Evolutionary conservation across 2,797 vertebrate genomes (phyloP), one percentile per base, ranked within the genome.

Genomic region (Hoplostethus mediterraneus): DNA sequence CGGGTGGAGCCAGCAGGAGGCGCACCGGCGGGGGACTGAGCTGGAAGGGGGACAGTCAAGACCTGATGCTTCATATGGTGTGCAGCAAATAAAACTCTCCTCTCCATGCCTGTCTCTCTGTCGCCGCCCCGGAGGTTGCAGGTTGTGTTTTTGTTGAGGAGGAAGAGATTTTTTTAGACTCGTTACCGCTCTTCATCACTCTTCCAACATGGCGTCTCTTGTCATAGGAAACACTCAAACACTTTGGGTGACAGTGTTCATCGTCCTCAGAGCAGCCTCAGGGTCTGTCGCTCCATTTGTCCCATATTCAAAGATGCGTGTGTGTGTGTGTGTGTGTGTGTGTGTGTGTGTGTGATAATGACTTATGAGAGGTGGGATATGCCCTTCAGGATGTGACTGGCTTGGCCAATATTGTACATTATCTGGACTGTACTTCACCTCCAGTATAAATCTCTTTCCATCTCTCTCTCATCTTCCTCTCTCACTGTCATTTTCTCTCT

Each of bases 291-390:
- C 54, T 59, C 44, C 12, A 25, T 67, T 73, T 68, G 36, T 54
- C 65, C 58, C 53, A 36, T 42, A 47, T 16, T 25, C 1, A 36
- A 63, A 71, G 31, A 63, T 16, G 30, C 31, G 44, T 57, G 30
- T 45, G 36, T 47, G 11, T 47, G 42, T 40, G 11, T 1, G 4
- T 0, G 1, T 31, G 52, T 38, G 40, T 62, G 17, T 55, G 55
- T 57, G 38, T 77, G 21, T 64, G 17, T 2, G 5, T 16, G 8
- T 61, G 49, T 33, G 33, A 33, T 33, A 33, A 55, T 28, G 52
- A 67, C 51, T 58, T 76, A 54, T 33, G 45, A 59, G 38, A 62
- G 49, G 71, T 72, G 63, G 57, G 53, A 73, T 64, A 77, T 77
- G 66, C 59, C 51, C 44, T 63, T 17, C 28, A 64, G 70, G 57